Evolutionary conservation across 2,797 vertebrate genomes (phyloP).

Genomic region (Gallinago solitaria): DNA sequence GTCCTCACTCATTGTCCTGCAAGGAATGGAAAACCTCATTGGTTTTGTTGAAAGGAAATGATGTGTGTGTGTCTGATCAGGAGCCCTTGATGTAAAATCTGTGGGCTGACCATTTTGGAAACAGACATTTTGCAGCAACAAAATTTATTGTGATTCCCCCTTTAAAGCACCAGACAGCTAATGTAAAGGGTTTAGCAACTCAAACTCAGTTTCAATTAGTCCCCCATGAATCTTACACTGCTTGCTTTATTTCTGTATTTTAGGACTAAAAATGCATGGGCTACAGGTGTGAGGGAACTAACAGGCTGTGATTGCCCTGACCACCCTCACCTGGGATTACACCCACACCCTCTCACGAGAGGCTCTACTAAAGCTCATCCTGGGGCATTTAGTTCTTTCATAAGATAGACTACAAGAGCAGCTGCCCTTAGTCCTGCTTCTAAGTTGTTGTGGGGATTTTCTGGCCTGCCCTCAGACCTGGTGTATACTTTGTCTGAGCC

Average conservation of each 20-base stretch:
- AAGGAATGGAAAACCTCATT: neutral
- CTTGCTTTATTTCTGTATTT: fast-evolving
- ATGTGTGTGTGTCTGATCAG: neutral
- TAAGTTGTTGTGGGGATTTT: fast-evolving
- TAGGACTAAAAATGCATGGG: neutral
- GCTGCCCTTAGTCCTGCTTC: fast-evolving
- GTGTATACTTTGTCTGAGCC: fast-evolving
- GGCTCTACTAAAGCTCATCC: neutral
- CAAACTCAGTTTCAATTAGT: neutral
- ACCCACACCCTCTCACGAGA: neutral
- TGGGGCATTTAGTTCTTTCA: fast-evolving
- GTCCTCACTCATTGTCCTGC: neutral
- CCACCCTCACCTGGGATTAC: neutral
- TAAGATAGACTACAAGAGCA: fast-evolving
- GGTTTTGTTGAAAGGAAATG: neutral
- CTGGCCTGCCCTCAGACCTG: fast-evolving
- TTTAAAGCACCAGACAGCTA: fast-evolving
- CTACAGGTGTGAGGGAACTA: neutral
- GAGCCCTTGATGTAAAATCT: neutral
- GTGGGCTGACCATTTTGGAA: neutral
- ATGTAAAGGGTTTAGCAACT: neutral
- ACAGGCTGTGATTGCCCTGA: neutral
- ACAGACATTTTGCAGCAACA: neutral
- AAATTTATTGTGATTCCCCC: neutral
- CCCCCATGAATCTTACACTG: neutral